Evolutionary conservation across 2,797 vertebrate species (phyloP).

Genomic region (Artibeus lituratus): DNA sequence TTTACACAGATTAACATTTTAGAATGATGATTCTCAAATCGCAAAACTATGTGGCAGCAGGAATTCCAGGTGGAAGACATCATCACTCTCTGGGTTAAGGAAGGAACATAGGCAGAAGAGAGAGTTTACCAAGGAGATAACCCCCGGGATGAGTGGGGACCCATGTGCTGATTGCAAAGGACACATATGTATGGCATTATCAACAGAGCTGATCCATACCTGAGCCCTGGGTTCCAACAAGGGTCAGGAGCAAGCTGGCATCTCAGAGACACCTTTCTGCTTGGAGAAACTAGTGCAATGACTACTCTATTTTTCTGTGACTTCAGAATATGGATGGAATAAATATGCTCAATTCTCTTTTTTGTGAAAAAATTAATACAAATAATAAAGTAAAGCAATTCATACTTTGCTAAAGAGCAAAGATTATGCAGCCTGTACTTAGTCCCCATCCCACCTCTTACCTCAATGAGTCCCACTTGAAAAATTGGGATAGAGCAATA

Average conservation of each 20-base stretch:
- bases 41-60: not conserved
- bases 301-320: not conserved
- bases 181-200: fast-evolving
- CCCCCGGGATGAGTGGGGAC: not conserved
- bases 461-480: not conserved
- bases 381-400: not conserved
- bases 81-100: too few species aligned
- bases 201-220: not conserved
- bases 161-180: not conserved
- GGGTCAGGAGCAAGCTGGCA: not conserved
- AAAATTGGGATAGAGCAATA: not conserved
- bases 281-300: not conserved
- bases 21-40: not conserved
- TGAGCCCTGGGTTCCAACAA: not conserved
- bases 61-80: not conserved
- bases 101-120: not conserved
- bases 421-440: not conserved
- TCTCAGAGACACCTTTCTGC: not conserved
- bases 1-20: not conserved
- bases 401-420: not conserved
- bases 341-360: not conserved
- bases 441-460: not conserved
- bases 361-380: not conserved
- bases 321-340: not conserved
- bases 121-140: not conserved